Conservation (phyloP, 2,113 vertebrate species). For the Hypanus sabinus region DNA sequence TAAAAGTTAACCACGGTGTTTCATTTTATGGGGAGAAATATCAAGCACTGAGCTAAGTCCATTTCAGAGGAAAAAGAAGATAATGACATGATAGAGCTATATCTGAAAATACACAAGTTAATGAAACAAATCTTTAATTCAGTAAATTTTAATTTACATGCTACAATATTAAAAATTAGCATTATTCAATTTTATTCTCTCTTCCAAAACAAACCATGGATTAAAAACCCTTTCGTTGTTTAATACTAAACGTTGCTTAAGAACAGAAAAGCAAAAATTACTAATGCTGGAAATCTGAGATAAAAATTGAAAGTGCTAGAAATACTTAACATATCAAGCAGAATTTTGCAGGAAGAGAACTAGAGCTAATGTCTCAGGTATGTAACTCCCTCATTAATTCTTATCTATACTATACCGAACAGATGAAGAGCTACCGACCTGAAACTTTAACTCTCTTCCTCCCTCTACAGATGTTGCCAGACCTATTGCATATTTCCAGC, state of each 20-base stretch:
- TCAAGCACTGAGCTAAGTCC: background rate
- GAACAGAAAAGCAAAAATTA: no score
- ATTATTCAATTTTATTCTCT: background rate
- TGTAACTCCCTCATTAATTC: no score
- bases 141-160: background rate
- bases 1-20: background rate
- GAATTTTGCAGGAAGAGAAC: no score
- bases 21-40: background rate
- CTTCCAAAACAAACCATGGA: background rate
- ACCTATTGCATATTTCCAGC: no score
- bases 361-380: no score
- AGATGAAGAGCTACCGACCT: no score
- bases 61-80: background rate
- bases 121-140: background rate
- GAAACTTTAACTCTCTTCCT: no score
- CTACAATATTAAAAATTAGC: background rate
- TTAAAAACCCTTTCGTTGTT: background rate
- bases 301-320: no score
- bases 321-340: no score
- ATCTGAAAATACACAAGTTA: background rate
- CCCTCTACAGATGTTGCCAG: no score
- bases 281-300: no score
- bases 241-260: background rate
- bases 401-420: no score
- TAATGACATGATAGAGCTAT: background rate